These are phyloP conservation scores for Gonocerus acuteangulatus DNA, from an alignment of 2,888 invertebrate species.

Conservation along the genomic window DNA sequence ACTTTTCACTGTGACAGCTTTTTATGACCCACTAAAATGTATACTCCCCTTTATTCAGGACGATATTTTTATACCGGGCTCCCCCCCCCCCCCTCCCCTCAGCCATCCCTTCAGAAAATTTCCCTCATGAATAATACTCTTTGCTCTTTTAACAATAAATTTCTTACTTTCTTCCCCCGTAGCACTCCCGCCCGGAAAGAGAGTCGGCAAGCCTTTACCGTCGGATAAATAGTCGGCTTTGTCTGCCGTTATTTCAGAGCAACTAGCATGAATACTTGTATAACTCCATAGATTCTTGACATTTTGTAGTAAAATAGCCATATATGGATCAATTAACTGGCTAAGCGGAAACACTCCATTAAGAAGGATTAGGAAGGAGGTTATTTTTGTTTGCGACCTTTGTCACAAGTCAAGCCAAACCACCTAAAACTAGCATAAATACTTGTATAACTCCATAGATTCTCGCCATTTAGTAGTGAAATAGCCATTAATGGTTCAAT, in stretches of 20 bases:
- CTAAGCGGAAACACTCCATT: no score
- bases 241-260: not conserved
- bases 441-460: no score
- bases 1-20: slow-evolving; percentile 29
- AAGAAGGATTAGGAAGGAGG: no score
- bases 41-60: slow-evolving; percentile 22
- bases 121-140: slow-evolving; percentile 33
- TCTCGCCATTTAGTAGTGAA: no score
- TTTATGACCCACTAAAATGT: slow-evolving; percentile 29
- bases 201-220: not conserved
- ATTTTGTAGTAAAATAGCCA: no score
- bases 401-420: no score
- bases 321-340: no score
- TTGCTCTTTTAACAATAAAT: slow-evolving; percentile 33
- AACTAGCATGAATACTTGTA: no score
- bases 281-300: no score
- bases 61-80: slow-evolving; percentile 28
- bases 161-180: slow-evolving; percentile 15
- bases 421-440: no score
- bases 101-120: slow-evolving; percentile 29
- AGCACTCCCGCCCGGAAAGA: not conserved
- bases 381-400: no score
- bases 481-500: no score
- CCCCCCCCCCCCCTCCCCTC: slow-evolving; percentile 5
- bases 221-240: not conserved